Base-by-base conservation (phyloP, 1,140 invertebrate species). In the Drosophila arizonae region DNA sequence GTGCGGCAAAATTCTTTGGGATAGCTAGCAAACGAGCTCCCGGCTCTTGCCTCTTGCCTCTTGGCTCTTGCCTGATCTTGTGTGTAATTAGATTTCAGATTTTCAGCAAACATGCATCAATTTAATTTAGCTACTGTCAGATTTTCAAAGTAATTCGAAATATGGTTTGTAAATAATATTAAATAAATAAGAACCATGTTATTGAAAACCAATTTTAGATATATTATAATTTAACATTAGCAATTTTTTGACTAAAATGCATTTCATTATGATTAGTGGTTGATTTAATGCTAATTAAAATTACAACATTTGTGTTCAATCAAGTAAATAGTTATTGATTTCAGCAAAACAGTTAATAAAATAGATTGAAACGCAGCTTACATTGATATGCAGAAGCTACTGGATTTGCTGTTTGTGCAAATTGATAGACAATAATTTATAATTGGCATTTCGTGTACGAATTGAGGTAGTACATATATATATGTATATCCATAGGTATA, bases 1-100 rank as follows among this genome's bases (percentile, higher is more conserved):
- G 81, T 86, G 81, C 73, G 81, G 74, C 61, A 63, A 21, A 62
- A 46, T 21, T 45, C 30, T 56, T 71, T 51, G 41, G 30, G 36
- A 8, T 24, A 56, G 21, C 48, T 13, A 26, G 43, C 21, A 6
- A 54, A 64, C 57, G 33, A 45, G 28, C 57, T 24, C 30, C 30
- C 11, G 21, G 24, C 48, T 50, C 10, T 26, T 13, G 48, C 11
- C 57, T 17, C 24, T 55, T 67, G n/a, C 10, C 33, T 48, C 10
- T 26, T 13, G 48, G 11, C 57, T 17, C 24, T 55, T 67, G n/a
- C 10, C 33, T 48, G 45, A 60, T 60, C 57, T 60, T 33, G 28
- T 60, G 43, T 60, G 57, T 48, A 60, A 60, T 60, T 48, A 30
- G 28, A 13, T 48, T 60, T 46, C 26, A 13, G 10, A 33, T 41